A percentile compares a stretch with the other conserved stretches of the same genome.
phyloP scores from a whole-genome alignment of 2,888 invertebrate genomes.

The Pseudoips prasinana region DNA sequence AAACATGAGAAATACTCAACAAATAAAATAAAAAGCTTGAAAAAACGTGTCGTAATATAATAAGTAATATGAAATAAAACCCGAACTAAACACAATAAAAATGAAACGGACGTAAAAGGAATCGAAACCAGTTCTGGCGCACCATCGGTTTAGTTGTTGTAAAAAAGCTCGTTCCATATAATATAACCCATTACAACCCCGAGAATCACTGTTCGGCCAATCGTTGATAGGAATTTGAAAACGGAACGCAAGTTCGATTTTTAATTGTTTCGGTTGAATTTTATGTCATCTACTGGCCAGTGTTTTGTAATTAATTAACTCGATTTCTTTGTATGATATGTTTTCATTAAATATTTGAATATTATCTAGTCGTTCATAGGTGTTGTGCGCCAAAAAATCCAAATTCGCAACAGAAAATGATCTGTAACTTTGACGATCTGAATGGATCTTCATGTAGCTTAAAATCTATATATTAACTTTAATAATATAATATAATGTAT shows the following conservation, averaged over 20 bases:
- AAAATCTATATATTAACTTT: no score
- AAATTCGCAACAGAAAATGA: no score
- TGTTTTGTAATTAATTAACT: slow-evolving; percentile 54
- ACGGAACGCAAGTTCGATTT: slow-evolving; percentile 72
- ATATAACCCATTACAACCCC: slow-evolving; percentile 78
- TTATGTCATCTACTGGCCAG: slow-evolving; percentile 46
- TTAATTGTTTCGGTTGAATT: slow-evolving; percentile 71
- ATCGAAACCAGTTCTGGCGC: slow-evolving; percentile 70
- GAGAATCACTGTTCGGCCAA: slow-evolving; percentile 72
- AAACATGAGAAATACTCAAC: slow-evolving; percentile 24
- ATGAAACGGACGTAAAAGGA: slow-evolving; percentile 67
- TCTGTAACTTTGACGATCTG: no score
- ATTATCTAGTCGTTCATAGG: no score
- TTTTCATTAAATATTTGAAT: no score
- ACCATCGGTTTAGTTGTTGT: slow-evolving; percentile 76
- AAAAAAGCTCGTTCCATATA: slow-evolving; percentile 78
- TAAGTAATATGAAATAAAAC: slow-evolving; percentile 68
- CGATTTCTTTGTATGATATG: no score
- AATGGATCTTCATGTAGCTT: no score
- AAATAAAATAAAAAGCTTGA: slow-evolving; percentile 40
- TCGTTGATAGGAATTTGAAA: slow-evolving; percentile 64
- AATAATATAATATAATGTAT: no score
- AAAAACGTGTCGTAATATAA: slow-evolving; percentile 68
- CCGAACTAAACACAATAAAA: slow-evolving; percentile 69
- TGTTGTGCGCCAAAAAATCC: no score